Evolutionary conservation across 2,113 vertebrate species (phyloP).

Genomic region (Melanerpes formicivorus): DNA sequence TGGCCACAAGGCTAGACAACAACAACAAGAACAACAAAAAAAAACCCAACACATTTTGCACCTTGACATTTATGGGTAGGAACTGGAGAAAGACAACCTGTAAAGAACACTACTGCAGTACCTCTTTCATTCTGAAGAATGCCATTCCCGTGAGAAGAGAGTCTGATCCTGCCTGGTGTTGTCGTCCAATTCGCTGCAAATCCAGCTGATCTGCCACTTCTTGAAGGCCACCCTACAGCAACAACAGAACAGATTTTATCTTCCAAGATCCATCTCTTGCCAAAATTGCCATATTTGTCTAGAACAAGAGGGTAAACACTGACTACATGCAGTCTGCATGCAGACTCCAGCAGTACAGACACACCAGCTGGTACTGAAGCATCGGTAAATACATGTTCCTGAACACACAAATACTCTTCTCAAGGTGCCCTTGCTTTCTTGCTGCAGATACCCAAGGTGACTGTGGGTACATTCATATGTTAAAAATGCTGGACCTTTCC

Average conservation of each 20-base stretch:
- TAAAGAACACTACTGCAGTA: slow-evolving; percentile 31
- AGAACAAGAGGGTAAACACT: background rate
- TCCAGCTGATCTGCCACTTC: slow-evolving; percentile 98
- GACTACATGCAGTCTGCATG: accelerated
- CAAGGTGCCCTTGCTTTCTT: background rate
- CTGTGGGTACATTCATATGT: background rate
- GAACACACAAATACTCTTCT: background rate
- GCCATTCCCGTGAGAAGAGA: slow-evolving; percentile 97
- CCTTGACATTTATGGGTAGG: background rate
- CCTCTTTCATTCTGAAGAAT: slow-evolving; percentile 99
- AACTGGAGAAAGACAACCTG: background rate
- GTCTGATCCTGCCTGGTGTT: slow-evolving; percentile 97
- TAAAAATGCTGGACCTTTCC: background rate
- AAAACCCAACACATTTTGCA: background rate
- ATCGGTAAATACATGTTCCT: background rate
- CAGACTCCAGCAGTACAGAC: background rate
- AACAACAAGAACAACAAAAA: background rate
- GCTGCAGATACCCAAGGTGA: background rate
- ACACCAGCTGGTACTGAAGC: background rate
- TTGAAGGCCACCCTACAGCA: slow-evolving; percentile 90
- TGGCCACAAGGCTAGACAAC: background rate
- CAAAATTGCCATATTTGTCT: background rate
- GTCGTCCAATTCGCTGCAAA: slow-evolving; percentile 94
- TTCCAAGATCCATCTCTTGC: background rate
- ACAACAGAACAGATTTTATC: background rate